phyloP scores from a whole-genome alignment of 2,113 vertebrate species.

The Mustelus asterias region DNA sequence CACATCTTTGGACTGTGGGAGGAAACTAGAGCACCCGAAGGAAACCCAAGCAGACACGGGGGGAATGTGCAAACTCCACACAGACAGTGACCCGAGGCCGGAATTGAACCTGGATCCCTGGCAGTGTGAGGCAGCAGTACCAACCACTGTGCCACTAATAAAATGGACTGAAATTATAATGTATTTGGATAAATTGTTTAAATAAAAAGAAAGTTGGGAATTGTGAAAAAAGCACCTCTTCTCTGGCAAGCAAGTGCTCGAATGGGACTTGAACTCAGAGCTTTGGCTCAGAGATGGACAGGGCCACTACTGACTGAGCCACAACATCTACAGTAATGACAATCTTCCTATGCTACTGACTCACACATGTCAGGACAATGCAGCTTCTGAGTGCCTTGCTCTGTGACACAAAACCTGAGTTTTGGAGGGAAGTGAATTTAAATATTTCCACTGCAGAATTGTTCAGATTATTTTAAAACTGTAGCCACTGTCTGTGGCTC shows the following conservation, averaged over 20 bases:
- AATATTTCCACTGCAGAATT: not conserved
- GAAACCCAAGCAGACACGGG: too few species aligned
- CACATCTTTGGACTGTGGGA: too few species aligned
- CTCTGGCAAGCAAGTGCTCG: not conserved
- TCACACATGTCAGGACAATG: not conserved
- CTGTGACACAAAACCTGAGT: not conserved
- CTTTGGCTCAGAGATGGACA: too few species aligned
- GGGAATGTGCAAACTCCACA: too few species aligned
- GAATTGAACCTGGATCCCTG: too few species aligned
- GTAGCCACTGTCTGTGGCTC: not conserved
- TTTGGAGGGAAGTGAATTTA: not conserved
- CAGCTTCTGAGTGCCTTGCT: not conserved
- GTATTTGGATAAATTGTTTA: too few species aligned
- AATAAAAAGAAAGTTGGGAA: too few species aligned
- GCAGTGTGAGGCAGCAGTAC: too few species aligned
- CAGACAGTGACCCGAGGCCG: too few species aligned
- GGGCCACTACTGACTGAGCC: not conserved
- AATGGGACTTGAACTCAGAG: not conserved
- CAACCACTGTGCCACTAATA: too few species aligned
- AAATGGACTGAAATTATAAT: too few species aligned
- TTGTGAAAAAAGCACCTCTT: not conserved
- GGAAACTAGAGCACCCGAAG: too few species aligned
- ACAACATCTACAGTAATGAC: not conserved
- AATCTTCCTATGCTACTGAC: not conserved
- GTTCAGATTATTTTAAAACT: not conserved